Base-by-base conservation (phyloP, 2,113 vertebrate species). In the Pluvialis apricaria region DNA sequence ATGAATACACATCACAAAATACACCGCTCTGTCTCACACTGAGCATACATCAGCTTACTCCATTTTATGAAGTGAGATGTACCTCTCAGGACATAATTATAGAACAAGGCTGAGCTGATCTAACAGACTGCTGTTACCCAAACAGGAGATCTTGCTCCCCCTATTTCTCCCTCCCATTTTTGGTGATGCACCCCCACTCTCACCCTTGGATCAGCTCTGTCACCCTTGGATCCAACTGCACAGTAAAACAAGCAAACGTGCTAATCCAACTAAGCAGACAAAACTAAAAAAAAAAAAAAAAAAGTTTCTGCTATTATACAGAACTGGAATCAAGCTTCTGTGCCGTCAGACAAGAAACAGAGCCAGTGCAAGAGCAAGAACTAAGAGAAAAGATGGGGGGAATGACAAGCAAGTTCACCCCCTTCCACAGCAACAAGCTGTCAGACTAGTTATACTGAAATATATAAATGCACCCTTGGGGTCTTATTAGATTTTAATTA, bases 401-500 rank as follows among this genome's bases (percentile, higher is more conserved):
- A 77, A 55, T 0, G 29, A 85, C 28, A 54, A 42, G 42, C 25
- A 93, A 77, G 42, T 29, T 86, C 60, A 64, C 1, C 6, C 22
- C 20, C 54, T 81, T 88, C 42, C 51, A 75, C 9, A 78, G 69
- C 34, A 89, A 83, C 26, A 49, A 92, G 57, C 77, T 66, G n/a
- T 57, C 29, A 76, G 36, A 60, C 34, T 40, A 55, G 57, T 71
- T 85, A 75, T 15, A 57, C 22, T 58, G 18, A 94, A 92, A 84
- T 40, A 86, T 8, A 54, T 79, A 87, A 94, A 82, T 0, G 4
- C 13, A 82, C 68, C 25, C 79, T 45, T 72, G 77, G 55, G 86
- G 73, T 91, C 89, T 87, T 85, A 72, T 81, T 84, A 89, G 73
- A 93, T 82, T 88, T 90, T 95, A 77, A 94, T 93, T 82, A 75